Evolutionary conservation across 1,140 invertebrate species (phyloP).

Genomic region (Drosophila nasuta): DNA sequence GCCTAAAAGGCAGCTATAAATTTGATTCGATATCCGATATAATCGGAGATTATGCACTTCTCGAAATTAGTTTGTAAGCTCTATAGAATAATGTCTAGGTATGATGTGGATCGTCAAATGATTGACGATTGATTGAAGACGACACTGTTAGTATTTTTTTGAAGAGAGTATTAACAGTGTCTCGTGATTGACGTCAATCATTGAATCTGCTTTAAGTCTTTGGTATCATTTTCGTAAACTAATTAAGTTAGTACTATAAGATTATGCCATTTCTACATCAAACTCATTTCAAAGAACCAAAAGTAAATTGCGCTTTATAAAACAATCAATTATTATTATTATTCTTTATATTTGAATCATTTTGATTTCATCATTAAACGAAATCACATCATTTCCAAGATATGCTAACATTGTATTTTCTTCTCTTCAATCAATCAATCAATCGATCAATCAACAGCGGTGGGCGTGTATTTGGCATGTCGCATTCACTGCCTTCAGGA

Average conservation of each 20-base stretch:
- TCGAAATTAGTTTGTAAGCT: slow-evolving; percentile 16
- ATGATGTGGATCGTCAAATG: neutral
- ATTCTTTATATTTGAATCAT: slow-evolving; percentile 42
- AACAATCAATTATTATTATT: slow-evolving; percentile 41
- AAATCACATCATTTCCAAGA: slow-evolving; percentile 52
- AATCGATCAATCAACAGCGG: slow-evolving; percentile 63
- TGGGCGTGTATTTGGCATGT: slow-evolving; percentile 84
- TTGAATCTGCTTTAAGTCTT: neutral
- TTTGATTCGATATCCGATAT: neutral
- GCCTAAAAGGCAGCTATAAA: slow-evolving; percentile 14
- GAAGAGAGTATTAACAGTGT: neutral
- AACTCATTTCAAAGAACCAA: slow-evolving; percentile 29
- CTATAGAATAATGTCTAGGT: slow-evolving; percentile 6
- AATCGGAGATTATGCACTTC: neutral
- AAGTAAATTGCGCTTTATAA: slow-evolving; percentile 69
- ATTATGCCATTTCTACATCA: slow-evolving; percentile 31
- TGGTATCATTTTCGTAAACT: neutral
- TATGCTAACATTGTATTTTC: slow-evolving; percentile 59
- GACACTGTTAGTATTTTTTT: neutral
- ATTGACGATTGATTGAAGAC: neutral
- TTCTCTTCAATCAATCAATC: slow-evolving; percentile 29
- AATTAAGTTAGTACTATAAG: slow-evolving; percentile 43
- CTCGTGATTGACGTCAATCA: neutral
- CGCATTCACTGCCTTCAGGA: slow-evolving; percentile 84
- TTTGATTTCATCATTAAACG: slow-evolving; percentile 7